These are phyloP conservation scores for Cochlearius cochlearius DNA, from an alignment of 2,113 vertebrate genomes.

Conservation along the genomic window DNA sequence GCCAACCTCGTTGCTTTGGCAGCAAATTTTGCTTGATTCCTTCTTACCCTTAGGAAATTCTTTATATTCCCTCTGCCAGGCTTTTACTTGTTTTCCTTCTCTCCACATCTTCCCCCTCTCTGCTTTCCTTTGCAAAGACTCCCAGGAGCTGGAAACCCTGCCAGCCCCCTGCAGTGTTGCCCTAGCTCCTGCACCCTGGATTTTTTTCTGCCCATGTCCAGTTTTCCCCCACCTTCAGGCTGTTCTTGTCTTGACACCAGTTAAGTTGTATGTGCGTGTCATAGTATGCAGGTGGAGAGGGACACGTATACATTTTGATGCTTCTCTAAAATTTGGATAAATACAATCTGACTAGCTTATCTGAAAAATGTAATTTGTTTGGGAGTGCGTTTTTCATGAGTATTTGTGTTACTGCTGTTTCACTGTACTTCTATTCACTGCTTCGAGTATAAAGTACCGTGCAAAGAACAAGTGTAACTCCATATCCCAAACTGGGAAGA, in stretches of 20 bases:
- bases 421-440: neutral
- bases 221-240: neutral
- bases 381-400: neutral
- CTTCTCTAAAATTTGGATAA: neutral
- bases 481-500: constrained; percentile 1
- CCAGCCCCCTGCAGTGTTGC: neutral
- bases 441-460: neutral
- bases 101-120: neutral
- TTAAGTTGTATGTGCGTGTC: neutral
- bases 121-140: neutral
- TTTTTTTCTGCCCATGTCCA: neutral
- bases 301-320: neutral
- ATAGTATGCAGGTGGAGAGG: neutral
- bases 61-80: neutral
- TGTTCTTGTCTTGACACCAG: neutral
- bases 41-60: neutral
- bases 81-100: neutral
- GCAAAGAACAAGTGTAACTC: constrained; percentile 5
- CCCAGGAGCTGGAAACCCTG: neutral
- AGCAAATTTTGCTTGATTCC: neutral
- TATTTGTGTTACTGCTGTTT: neutral
- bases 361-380: neutral
- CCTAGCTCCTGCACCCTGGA: neutral
- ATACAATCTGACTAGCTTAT: neutral
- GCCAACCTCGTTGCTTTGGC: neutral